Conservation (phyloP, 2,797 vertebrate species). For the Aeoliscus strigatus region DNA sequence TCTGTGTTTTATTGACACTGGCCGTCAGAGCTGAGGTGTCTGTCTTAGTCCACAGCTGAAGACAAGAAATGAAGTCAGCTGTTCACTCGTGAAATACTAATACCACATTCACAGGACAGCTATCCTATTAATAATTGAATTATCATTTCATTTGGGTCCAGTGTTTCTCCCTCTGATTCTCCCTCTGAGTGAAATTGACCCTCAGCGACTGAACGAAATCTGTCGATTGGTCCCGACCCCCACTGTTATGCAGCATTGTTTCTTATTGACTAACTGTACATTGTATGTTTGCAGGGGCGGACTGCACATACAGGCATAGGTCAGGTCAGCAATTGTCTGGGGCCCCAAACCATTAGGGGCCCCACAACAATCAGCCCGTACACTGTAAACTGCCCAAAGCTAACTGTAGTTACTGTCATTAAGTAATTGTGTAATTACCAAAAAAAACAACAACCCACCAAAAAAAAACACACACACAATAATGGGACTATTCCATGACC, state of each 20-base stretch:
- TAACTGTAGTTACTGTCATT: no score
- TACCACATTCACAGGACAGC: conserved; percentile 6
- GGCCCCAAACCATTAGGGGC: no score
- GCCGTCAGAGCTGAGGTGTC: conserved; percentile 49
- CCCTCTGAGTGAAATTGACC: conserved; percentile 9
- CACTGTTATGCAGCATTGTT: conserved; percentile 33
- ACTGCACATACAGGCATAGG: no score
- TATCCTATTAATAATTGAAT: conserved; percentile 19
- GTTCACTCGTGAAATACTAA: conserved; percentile 17
- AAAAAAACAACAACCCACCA: no score
- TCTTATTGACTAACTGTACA: conserved; percentile 16
- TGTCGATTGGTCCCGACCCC: conserved; percentile 16
- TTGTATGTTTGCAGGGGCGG: conserved; percentile 2
- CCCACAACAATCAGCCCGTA: no score
- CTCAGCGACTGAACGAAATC: conserved; percentile 11
- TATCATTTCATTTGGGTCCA: conserved; percentile 14
- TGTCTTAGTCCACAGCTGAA: conserved; percentile 31
- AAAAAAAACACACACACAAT: no score
- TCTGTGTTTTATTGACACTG: conserved; percentile 58
- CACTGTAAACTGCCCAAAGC: no score
- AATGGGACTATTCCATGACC: no score
- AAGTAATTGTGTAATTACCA: no score
- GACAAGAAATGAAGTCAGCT: conserved; percentile 18
- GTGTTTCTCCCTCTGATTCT: not conserved
- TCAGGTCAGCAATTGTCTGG: no score